Evolutionary conservation across 2,888 invertebrate species (phyloP).

Genomic region (Flabesymbios commensalis): DNA sequence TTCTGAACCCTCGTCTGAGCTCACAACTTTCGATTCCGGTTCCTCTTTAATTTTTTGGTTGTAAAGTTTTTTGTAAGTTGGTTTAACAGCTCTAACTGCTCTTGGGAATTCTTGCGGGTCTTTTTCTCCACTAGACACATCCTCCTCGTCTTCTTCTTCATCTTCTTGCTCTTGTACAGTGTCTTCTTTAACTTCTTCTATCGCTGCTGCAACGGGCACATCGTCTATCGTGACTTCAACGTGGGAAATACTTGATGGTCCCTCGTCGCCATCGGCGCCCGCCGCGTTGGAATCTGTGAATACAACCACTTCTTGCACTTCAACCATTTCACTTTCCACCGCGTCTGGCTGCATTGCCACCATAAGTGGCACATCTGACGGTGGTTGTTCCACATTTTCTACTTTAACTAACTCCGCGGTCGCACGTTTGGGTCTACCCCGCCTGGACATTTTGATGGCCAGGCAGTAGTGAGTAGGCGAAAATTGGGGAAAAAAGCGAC

Average conservation of each 20-base stretch:
- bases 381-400: neutral
- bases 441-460: conserved; percentile 5
- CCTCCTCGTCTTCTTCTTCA: neutral
- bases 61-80: neutral
- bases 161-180: neutral
- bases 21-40: neutral
- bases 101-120: neutral
- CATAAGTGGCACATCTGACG: conserved; percentile 13
- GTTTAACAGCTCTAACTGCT: too few relatives aligned
- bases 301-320: conserved; percentile 32
- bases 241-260: too few relatives aligned
- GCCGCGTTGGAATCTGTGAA: conserved; percentile 17
- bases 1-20: conserved; percentile 12
- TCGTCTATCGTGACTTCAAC: too few relatives aligned
- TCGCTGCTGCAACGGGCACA: too few relatives aligned
- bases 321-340: conserved; percentile 23
- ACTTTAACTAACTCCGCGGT: too few relatives aligned
- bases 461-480: conserved; percentile 23
- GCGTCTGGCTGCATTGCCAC: conserved; percentile 33
- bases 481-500: conserved; percentile 32
- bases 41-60: neutral
- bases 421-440: neutral
- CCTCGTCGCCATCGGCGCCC: too few relatives aligned
- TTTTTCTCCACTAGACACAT: neutral
- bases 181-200: conserved; percentile 3